Evolutionary conservation across 1,140 invertebrate genomes (phyloP).

Genomic region (Samia ricini): DNA sequence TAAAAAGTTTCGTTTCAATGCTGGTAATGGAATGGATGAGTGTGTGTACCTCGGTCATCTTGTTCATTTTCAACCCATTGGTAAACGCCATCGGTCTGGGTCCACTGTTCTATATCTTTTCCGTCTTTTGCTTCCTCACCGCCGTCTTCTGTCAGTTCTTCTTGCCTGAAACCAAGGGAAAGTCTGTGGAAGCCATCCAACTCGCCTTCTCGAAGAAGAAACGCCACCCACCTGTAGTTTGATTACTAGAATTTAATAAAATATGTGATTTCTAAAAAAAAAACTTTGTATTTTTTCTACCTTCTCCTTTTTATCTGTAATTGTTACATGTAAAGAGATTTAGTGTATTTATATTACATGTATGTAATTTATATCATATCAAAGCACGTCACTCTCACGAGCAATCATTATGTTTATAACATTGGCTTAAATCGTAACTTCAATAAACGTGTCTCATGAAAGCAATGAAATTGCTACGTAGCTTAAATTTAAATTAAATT

Average conservation of each 20-base stretch:
- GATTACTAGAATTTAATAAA: background rate
- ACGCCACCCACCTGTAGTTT: background rate
- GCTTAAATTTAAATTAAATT: too few species aligned
- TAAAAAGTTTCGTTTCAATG: slow-evolving; percentile 51
- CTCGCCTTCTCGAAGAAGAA: slow-evolving; percentile 27
- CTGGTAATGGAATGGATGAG: slow-evolving; percentile 47
- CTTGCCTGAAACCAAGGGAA: slow-evolving; percentile 85
- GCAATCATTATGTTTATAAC: too few species aligned
- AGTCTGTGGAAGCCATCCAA: slow-evolving; percentile 79
- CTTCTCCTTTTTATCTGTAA: background rate
- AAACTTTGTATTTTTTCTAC: background rate
- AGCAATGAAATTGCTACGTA: too few species aligned
- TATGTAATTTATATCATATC: too few species aligned
- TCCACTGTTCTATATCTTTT: slow-evolving; percentile 75
- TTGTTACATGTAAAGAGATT: background rate
- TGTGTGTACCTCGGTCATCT: slow-evolving; percentile 48
- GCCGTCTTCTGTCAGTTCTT: slow-evolving; percentile 74
- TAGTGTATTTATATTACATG: too few species aligned
- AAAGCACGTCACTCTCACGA: too few species aligned
- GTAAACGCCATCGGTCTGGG: slow-evolving; percentile 70
- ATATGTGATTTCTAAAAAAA: background rate
- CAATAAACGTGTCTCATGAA: too few species aligned
- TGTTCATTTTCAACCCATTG: slow-evolving; percentile 64
- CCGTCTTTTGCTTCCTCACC: slow-evolving; percentile 64
- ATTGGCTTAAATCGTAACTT: too few species aligned